These are phyloP conservation scores for Camponotus pennsylvanicus DNA, from an alignment of 1,140 invertebrate genomes.

Conservation along the genomic window DNA sequence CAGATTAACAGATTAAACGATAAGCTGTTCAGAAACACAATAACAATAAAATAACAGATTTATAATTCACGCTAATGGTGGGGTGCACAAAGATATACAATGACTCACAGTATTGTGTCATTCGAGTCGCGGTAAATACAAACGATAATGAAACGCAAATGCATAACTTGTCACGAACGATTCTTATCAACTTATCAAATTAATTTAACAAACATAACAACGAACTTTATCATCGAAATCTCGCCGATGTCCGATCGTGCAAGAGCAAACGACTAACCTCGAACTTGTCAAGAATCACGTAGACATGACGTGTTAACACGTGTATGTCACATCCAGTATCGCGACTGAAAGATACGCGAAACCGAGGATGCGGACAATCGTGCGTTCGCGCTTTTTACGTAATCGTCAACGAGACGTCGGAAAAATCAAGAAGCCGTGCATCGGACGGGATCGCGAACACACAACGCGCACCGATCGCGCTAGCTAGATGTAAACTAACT, in stretches of 20 bases:
- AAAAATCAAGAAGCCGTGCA: background rate
- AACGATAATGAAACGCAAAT: background rate
- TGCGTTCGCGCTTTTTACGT: conserved; percentile 32
- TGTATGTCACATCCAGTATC: background rate
- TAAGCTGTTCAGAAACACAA: background rate
- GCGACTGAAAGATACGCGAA: background rate
- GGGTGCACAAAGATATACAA: background rate
- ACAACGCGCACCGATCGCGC: background rate
- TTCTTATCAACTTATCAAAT: background rate
- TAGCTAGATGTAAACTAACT: conserved; percentile 1
- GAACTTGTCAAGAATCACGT: background rate
- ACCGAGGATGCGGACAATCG: background rate
- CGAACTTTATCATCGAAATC: background rate
- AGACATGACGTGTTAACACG: background rate
- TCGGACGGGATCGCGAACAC: background rate
- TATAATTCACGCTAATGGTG: background rate
- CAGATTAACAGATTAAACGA: background rate
- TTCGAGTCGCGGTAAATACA: background rate
- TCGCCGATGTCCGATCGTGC: no score
- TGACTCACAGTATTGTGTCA: background rate
- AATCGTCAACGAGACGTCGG: background rate
- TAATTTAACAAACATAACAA: background rate
- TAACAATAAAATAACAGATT: background rate
- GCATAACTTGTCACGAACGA: background rate
- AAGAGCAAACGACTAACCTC: conserved; percentile 9